Percentiles rank a stretch among this genome's conserved stretches.
phyloP scores from a whole-genome alignment of 2,113 vertebrate species.

The Myotis davidii region DNA sequence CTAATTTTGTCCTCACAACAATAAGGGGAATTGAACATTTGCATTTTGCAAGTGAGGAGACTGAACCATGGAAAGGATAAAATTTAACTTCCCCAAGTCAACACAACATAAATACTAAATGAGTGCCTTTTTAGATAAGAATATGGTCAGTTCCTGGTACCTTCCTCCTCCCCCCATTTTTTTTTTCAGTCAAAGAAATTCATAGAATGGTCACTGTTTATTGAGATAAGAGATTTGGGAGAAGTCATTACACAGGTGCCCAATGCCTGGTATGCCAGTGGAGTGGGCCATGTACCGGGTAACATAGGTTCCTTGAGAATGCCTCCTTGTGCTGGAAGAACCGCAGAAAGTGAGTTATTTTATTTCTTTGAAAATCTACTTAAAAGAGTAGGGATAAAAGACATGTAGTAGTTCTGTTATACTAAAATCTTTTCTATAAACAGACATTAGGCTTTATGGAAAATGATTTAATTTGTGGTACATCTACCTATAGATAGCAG shows the following conservation, averaged over 20 bases:
- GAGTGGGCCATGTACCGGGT: neutral
- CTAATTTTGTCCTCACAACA: neutral
- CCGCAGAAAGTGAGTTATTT: neutral
- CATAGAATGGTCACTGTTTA: neutral
- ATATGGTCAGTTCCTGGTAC: neutral
- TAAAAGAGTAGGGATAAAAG: neutral
- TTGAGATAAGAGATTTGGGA: neutral
- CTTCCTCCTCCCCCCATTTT: accelerated
- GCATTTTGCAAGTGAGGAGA: neutral
- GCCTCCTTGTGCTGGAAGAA: neutral
- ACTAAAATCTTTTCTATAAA: neutral
- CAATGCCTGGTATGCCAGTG: neutral
- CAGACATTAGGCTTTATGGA: neutral
- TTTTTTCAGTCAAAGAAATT: neutral
- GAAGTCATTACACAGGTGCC: neutral
- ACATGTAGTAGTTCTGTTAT: neutral
- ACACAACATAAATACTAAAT: neutral
- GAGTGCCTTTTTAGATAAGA: neutral
- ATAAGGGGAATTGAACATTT: neutral
- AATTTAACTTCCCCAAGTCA: neutral
- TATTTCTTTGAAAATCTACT: neutral
- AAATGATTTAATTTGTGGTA: neutral
- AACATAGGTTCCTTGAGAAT: neutral
- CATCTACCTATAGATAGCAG: neutral
- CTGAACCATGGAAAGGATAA: neutral